These are phyloP conservation scores for human (Homo sapiens) DNA, from an alignment of 2,113 vertebrate genomes.

Conservation along the genomic window GRCh38 chr13:25215001-25215500, in stretches of 20 bases:
- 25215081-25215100: too few relatives aligned
- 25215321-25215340: not conserved
- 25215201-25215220: not conserved
- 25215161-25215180: not conserved
- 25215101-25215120: too few relatives aligned
- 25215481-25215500: not conserved
- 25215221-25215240: not conserved
- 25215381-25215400: not conserved
- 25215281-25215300: not conserved
- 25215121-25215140: not conserved
- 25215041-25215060: too few relatives aligned
- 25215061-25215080: too few relatives aligned
- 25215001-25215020: too few relatives aligned
- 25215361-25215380: not conserved
- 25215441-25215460: not conserved
- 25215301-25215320: not conserved
- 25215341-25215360: not conserved
- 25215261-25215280: not conserved
- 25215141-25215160: not conserved
- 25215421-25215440: not conserved
- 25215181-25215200: not conserved
- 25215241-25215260: not conserved
- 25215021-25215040: too few relatives aligned
- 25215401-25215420: not conserved
- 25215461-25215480: not conserved